phyloP scores from a whole-genome alignment of 1,140 invertebrate species.

The Choristoneura fumiferana region DNA sequence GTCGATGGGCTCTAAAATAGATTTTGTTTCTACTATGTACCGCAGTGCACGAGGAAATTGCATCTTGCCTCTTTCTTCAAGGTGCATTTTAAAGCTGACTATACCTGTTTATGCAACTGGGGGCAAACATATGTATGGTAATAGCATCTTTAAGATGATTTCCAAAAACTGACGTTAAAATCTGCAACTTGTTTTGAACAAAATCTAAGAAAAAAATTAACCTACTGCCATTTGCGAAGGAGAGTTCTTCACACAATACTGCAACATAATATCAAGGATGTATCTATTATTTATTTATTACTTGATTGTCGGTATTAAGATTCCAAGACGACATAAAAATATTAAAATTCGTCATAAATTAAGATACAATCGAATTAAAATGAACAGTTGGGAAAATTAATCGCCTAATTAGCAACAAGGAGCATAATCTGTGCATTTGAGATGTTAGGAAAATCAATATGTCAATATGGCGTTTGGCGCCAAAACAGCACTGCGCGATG shows the following conservation, averaged over 20 bases:
- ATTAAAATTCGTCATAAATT: not conserved
- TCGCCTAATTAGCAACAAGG: slow-evolving; percentile 2
- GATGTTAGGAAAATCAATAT: slow-evolving; percentile 24
- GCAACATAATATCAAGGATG: slow-evolving; percentile 8
- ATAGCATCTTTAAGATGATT: slow-evolving; percentile 43
- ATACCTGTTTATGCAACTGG: slow-evolving; percentile 45
- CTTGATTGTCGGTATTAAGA: slow-evolving; percentile 3
- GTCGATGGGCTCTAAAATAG: slow-evolving; percentile 30
- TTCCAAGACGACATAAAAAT: not conserved
- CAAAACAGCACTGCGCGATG: slow-evolving; percentile 36
- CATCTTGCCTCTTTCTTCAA: slow-evolving; percentile 25
- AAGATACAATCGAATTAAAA: not conserved
- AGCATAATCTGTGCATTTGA: not conserved
- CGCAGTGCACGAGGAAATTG: too few relatives aligned
- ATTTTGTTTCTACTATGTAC: not conserved
- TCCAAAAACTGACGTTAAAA: slow-evolving; percentile 44
- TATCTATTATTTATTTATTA: slow-evolving; percentile 15
- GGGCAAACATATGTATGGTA: slow-evolving; percentile 61
- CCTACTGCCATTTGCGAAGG: slow-evolving; percentile 11
- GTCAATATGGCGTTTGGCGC: slow-evolving; percentile 28
- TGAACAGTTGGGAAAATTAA: not conserved
- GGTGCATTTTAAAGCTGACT: slow-evolving; percentile 31
- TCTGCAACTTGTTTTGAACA: slow-evolving; percentile 46
- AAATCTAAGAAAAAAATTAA: slow-evolving; percentile 30
- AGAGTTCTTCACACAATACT: not conserved